Conservation (phyloP, 1,140 invertebrate genomes). For the Rhagoletis pomonella region DNA sequence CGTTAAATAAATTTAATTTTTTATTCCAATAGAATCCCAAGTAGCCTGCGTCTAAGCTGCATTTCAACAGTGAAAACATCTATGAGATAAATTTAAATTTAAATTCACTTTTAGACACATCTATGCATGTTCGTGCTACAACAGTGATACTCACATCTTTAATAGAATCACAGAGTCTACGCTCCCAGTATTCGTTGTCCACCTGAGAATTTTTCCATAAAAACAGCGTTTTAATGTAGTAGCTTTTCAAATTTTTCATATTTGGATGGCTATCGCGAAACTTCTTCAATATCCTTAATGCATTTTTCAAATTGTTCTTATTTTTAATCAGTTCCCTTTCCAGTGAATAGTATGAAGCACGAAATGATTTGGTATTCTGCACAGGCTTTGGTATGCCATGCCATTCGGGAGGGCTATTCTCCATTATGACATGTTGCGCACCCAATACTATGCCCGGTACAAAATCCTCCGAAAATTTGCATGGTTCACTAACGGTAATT, state of each 20-base stretch:
- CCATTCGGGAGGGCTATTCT: constrained; percentile 54
- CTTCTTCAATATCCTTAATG: constrained; percentile 62
- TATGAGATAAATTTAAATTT: constrained; percentile 47
- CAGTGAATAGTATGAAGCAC: constrained; percentile 63
- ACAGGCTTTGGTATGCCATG: constrained; percentile 67
- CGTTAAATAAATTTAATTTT: constrained; percentile 61
- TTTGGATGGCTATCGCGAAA: constrained; percentile 62
- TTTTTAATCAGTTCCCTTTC: constrained; percentile 58
- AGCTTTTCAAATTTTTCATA: constrained; percentile 64
- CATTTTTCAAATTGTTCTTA: constrained; percentile 51
- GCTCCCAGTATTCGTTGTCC: constrained; percentile 59
- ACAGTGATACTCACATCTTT: too few relatives aligned
- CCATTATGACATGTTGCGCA: constrained; percentile 59
- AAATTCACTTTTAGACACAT: too few relatives aligned
- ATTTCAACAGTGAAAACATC: constrained; percentile 61
- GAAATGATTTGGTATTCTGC: constrained; percentile 62
- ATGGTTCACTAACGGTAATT: constrained; percentile 56
- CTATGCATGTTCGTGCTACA: too few relatives aligned
- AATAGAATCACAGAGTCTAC: neutral
- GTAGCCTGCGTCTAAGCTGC: constrained; percentile 56
- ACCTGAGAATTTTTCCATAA: constrained; percentile 60
- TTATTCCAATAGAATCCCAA: constrained; percentile 65
- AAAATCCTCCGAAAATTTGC: constrained; percentile 65
- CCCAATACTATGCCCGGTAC: constrained; percentile 63
- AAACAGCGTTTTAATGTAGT: constrained; percentile 66